Base-by-base conservation (phyloP, 2,113 vertebrate species). In the Pantherophis guttatus region DNA sequence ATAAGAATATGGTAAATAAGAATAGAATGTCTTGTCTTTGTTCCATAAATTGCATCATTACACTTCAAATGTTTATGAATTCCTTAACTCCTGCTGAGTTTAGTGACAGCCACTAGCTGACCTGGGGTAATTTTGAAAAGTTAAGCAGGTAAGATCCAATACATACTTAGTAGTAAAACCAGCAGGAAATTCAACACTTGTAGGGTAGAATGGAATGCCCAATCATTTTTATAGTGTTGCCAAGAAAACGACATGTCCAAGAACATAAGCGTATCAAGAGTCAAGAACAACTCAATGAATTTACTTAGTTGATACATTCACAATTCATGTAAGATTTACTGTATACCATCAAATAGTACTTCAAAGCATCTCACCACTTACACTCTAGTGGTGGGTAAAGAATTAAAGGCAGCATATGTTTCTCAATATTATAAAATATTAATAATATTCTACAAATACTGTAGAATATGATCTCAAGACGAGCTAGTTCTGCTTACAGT, bases 371-470 rank as follows among this genome's bases (percentile, higher is more conserved):
- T 94, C 58, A 90, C 59, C 88, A 86, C 87, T 57, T 5, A 4
- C 29, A 85, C 6, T 24, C 53, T 90, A 50, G 50, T 50, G 62
- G 50, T 50, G 52, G 48, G 59, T 81, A 52, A 17, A 94, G 4
- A 93, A 89, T 85, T 39, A 85, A 1, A 92, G 11, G 92, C 92
- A 86, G 94, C 59, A 70, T 6, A 24, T 13, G 3, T 50, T 94
- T 93, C 94, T 52, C 90, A 90, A 92, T 58, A 89, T 53, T 93
- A 93, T 59, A 1, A 93, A 94, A 89, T 70, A 95, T 91, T 91
- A 86, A 91, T 21, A 95, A 92, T 62, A 93, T 13, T n/a, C 57
- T 24, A 94, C 50, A 93, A 81, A 19, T 81, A 70, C 65, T 33
- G n/a, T 70, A 92, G 26, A 90, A 59, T 85, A 52, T 88, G 39